Percentiles rank a stretch among this genome's conserved stretches.
These are phyloP conservation scores for Eristalis pertinax DNA, from an alignment of 2,888 invertebrate genomes.

Conservation along the genomic window DNA sequence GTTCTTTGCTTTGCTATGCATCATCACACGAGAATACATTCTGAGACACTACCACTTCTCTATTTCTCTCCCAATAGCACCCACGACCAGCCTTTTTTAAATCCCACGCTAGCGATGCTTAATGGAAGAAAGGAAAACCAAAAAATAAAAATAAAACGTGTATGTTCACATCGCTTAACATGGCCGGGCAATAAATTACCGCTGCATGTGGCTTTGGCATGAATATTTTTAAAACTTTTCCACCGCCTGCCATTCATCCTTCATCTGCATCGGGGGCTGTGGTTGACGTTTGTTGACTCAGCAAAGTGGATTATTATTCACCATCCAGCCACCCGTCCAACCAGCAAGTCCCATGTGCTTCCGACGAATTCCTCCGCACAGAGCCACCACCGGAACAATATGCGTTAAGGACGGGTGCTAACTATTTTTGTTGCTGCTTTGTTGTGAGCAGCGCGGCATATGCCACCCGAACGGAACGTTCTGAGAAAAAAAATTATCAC, in stretches of 20 bases:
- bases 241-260: constrained; percentile 48
- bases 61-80: too few relatives aligned
- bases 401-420: neutral
- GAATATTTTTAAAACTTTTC: constrained; percentile 37
- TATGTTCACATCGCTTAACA: neutral
- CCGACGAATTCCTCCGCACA: constrained; percentile 8
- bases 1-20: too few relatives aligned
- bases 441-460: constrained; percentile 12
- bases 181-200: constrained; percentile 18
- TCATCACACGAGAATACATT: too few relatives aligned
- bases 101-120: neutral
- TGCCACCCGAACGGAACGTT: constrained; percentile 27
- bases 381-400: constrained; percentile 3
- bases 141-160: neutral
- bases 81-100: neutral
- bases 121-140: neutral
- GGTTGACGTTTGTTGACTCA: constrained; percentile 54
- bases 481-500: constrained; percentile 20
- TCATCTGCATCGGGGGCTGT: constrained; percentile 51
- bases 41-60: too few relatives aligned
- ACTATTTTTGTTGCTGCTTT: neutral
- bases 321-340: neutral
- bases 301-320: constrained; percentile 57
- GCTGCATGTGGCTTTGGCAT: constrained; percentile 20
- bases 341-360: constrained; percentile 11